Conservation (phyloP, 2,113 vertebrate genomes). For the Neogale vison region DNA sequence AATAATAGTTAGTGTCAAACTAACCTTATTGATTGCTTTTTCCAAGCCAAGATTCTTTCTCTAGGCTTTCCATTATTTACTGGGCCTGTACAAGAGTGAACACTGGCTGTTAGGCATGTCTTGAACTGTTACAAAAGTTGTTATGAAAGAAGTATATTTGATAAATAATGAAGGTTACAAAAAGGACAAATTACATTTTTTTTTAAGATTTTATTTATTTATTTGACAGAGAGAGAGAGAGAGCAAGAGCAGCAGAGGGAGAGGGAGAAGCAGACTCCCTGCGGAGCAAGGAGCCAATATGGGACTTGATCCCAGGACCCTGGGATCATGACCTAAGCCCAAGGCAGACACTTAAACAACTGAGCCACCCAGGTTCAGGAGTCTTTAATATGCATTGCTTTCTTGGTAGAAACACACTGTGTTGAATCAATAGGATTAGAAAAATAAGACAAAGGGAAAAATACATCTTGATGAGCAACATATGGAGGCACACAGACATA, state of each 20-base stretch:
- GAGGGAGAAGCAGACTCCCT: no score
- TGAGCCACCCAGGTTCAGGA: neutral
- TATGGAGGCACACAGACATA: neutral
- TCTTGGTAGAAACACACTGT: neutral
- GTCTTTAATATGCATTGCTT: conserved; percentile 13
- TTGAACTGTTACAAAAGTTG: neutral
- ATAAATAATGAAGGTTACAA: conserved; percentile 32
- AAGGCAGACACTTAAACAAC: no score
- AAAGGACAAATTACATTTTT: neutral
- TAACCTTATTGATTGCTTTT: neutral
- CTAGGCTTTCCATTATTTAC: neutral
- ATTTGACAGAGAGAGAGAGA: no score
- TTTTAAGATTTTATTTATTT: neutral
- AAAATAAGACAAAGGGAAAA: conserved; percentile 8
- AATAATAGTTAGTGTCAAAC: neutral
- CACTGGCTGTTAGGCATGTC: neutral
- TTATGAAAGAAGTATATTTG: neutral
- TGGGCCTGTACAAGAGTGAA: neutral
- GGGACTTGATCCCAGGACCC: no score
- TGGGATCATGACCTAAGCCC: no score
- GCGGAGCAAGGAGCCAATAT: no score
- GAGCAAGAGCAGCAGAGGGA: no score
- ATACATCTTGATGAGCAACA: neutral
- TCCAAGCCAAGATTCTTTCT: neutral
- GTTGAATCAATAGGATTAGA: conserved; percentile 40